Evolutionary conservation across 2,888 invertebrate species (phyloP).

Genomic region (Chloroclystis v-ata): DNA sequence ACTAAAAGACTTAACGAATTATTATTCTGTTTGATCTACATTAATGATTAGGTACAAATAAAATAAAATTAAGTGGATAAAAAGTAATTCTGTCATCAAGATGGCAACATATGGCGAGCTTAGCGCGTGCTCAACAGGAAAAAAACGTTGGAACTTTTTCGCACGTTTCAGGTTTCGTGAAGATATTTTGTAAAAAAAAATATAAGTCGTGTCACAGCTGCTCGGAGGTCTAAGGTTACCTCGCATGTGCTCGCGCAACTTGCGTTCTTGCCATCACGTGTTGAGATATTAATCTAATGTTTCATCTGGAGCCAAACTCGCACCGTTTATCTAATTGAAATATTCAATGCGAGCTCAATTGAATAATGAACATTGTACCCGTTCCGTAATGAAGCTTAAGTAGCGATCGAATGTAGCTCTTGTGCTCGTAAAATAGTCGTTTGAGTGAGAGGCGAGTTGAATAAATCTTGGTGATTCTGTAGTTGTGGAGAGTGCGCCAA

Average conservation of each 20-base stretch:
- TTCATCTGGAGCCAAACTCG: constrained; percentile 11
- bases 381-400: constrained; percentile 13
- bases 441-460: constrained; percentile 10
- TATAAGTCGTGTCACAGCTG: constrained; percentile 56
- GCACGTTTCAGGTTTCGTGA: constrained; percentile 64
- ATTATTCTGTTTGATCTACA: background rate
- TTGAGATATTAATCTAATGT: constrained; percentile 13
- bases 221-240: constrained; percentile 60
- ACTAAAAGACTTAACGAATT: too few species aligned
- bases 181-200: constrained; percentile 56
- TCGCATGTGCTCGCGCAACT: constrained; percentile 48
- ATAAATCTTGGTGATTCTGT: constrained; percentile 31
- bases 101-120: constrained; percentile 62
- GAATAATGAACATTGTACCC: constrained; percentile 17
- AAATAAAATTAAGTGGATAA: constrained; percentile 23
- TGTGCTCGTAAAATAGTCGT: constrained; percentile 11
- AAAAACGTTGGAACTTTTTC: constrained; percentile 52
- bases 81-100: constrained; percentile 41
- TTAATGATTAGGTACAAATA: constrained; percentile 25
- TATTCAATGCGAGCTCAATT: constrained; percentile 20
- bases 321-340: constrained; percentile 22
- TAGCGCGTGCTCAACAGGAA: constrained; percentile 66
- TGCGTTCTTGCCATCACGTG: constrained; percentile 16
- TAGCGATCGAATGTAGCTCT: constrained; percentile 8
- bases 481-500: constrained; percentile 56